These are phyloP conservation scores for Philopedon plagiatum DNA, from an alignment of 2,888 invertebrate species.

Conservation along the genomic window DNA sequence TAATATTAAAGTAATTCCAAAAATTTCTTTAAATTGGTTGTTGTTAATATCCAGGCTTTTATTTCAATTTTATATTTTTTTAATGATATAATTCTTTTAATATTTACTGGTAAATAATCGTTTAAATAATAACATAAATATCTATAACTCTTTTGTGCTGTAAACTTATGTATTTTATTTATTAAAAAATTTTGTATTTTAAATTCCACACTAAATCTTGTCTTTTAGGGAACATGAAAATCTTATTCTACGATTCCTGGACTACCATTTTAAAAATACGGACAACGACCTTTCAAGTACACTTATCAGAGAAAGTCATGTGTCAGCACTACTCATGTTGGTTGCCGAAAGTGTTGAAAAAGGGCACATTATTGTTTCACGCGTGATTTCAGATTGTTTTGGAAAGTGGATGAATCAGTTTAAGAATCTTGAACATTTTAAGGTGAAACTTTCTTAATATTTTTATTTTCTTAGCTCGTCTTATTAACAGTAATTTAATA, in stretches of 20 bases:
- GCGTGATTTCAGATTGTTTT: constrained; percentile 32
- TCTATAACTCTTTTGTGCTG: background rate
- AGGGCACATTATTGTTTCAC: constrained; percentile 50
- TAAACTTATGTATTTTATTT: constrained; percentile 1
- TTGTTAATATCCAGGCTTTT: too few species aligned
- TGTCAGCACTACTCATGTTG: constrained; percentile 67
- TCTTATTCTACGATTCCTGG: constrained; percentile 71
- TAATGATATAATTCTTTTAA: too few species aligned
- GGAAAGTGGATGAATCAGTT: constrained; percentile 72
- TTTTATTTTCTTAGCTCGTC: too few species aligned
- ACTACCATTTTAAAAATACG: constrained; percentile 74
- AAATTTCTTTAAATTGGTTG: too few species aligned
- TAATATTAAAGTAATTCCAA: too few species aligned
- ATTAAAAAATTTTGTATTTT: too few species aligned
- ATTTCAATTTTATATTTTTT: too few species aligned
- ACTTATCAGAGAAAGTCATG: constrained; percentile 73
- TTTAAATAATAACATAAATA: too few species aligned
- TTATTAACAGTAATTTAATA: too few species aligned
- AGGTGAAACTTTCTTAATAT: too few species aligned
- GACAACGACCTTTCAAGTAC: constrained; percentile 70
- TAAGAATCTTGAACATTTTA: constrained; percentile 65
- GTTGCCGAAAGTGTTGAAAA: constrained; percentile 51
- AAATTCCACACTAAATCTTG: too few species aligned
- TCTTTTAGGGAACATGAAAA: constrained; percentile 31
- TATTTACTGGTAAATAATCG: too few species aligned